Evolutionary conservation across 2,888 invertebrate species (phyloP).

Genomic region (Conomelus anceps): DNA sequence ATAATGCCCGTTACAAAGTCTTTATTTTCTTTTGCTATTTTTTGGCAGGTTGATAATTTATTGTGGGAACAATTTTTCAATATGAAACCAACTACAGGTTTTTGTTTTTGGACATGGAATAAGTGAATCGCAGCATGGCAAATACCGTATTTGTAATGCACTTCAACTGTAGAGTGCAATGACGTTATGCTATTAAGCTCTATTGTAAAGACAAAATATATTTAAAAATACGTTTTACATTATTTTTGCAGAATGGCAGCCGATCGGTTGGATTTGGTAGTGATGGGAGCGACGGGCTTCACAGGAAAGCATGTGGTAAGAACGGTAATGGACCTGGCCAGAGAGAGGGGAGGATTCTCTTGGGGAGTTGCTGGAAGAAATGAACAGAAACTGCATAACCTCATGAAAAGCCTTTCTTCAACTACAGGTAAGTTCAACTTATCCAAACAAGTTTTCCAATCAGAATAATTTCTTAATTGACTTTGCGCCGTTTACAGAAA

Average conservation of each 20-base stretch:
- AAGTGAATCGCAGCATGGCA: no score
- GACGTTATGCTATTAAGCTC: background rate
- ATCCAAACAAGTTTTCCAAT: background rate
- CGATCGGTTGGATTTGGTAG: conserved; percentile 64
- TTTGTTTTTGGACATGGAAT: no score
- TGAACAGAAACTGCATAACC: conserved; percentile 48
- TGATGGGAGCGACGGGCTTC: conserved; percentile 92
- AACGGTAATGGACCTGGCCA: conserved; percentile 48
- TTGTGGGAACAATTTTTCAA: no score
- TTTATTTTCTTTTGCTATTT: no score
- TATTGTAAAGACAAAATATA: background rate
- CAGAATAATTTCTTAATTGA: background rate
- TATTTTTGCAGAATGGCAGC: background rate
- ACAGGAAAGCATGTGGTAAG: conserved; percentile 78
- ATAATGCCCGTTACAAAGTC: no score
- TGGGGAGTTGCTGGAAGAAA: conserved; percentile 89
- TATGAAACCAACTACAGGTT: no score
- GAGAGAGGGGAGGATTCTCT: conserved; percentile 48
- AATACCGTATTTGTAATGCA: no score
- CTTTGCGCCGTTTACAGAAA: background rate
- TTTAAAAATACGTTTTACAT: background rate
- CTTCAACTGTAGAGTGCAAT: no score
- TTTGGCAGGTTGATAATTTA: no score
- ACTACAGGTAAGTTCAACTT: background rate
- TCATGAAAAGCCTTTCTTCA: background rate